Evolutionary conservation across 2,797 vertebrate species (phyloP), one percentile per base, ranked within the genome.

Genomic region (Pipistrellus pygmaeus): DNA sequence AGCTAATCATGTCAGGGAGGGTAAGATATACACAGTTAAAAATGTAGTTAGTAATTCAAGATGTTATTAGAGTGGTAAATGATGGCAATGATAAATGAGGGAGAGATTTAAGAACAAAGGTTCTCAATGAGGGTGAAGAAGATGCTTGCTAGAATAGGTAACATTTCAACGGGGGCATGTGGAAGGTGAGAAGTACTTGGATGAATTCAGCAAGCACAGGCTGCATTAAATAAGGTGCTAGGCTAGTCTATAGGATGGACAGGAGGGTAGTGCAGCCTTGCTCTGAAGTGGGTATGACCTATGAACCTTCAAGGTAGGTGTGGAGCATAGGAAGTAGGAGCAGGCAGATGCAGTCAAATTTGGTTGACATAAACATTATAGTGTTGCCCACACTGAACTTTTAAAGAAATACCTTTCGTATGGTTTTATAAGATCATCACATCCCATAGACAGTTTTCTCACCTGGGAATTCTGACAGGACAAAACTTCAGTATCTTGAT

Each of bases 401-500:
- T 60, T 62, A 85, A 55, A 82, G 69, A 57, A 66, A 73, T 21
- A 25, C 48, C n/a, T 85, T 77, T 30, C 6, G 13, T 32, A 25
- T 17, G 6, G 14, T 81, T 84, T 90, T 81, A 53, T 44, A 55
- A 83, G 27, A 27, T 76, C 53, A 68, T 75, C 38, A 21, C 11
- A 30, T 44, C 55, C 48, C 41, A 15, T 17, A 62, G 20, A 57
- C 5, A 7, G 14, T 64, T 83, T 92, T 64, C 23, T 75, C 46
- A 80, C 30, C 30, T 71, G 38, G 30, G n/a, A 94, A 68, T 71
- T 71, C 53, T 76, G 46, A 64, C 11, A 51, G 68, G 41, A 68
- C 8, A 80, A 88, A 62, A 68, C 44, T 78, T 81, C 10, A 90
- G 46, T 55, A 69, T 87, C n/a, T 93, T 87, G 85, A 81, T 76